These are phyloP conservation scores for Siniperca undulata DNA, from an alignment of 2,797 vertebrate genomes.

Conservation along the genomic window DNA sequence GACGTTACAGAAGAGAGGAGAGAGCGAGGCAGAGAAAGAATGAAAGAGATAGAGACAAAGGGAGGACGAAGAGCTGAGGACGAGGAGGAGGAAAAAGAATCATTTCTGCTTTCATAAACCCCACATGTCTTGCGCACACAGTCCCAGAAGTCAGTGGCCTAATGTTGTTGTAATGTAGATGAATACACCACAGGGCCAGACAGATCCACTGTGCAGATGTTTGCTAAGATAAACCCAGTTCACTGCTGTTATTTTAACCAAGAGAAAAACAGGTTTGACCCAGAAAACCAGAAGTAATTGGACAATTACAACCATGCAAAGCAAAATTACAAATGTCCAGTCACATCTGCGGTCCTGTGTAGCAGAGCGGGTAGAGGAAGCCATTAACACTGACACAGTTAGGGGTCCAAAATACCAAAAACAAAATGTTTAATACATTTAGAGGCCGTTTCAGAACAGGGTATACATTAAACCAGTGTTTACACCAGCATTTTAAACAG, in stretches of 20 bases:
- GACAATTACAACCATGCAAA: slow-evolving; percentile 27
- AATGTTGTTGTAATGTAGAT: slow-evolving; percentile 43
- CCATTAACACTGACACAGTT: background rate
- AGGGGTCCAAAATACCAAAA: background rate
- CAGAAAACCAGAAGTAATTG: slow-evolving; percentile 43
- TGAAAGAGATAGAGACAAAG: slow-evolving; percentile 15
- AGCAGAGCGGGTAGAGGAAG: background rate
- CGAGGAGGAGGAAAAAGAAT: slow-evolving; percentile 37
- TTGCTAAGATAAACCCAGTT: slow-evolving; percentile 27
- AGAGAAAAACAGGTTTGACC: slow-evolving; percentile 30
- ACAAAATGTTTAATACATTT: background rate
- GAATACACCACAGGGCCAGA: slow-evolving; percentile 24
- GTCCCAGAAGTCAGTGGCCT: slow-evolving; percentile 50
- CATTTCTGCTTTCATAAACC: slow-evolving; percentile 75
- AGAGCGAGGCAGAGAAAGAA: slow-evolving; percentile 21
- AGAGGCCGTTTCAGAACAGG: background rate
- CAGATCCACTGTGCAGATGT: slow-evolving; percentile 54
- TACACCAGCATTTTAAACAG: no score
- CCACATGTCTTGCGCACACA: slow-evolving; percentile 55
- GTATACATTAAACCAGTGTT: no score
- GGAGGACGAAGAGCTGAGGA: slow-evolving; percentile 18
- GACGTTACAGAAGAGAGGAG: slow-evolving; percentile 70
- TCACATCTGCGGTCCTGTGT: slow-evolving; percentile 58
- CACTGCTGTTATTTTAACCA: slow-evolving; percentile 28
- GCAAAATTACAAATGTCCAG: slow-evolving; percentile 40